Evolutionary conservation across 1,140 invertebrate species (phyloP).

Genomic region (Bombus waltoni): DNA sequence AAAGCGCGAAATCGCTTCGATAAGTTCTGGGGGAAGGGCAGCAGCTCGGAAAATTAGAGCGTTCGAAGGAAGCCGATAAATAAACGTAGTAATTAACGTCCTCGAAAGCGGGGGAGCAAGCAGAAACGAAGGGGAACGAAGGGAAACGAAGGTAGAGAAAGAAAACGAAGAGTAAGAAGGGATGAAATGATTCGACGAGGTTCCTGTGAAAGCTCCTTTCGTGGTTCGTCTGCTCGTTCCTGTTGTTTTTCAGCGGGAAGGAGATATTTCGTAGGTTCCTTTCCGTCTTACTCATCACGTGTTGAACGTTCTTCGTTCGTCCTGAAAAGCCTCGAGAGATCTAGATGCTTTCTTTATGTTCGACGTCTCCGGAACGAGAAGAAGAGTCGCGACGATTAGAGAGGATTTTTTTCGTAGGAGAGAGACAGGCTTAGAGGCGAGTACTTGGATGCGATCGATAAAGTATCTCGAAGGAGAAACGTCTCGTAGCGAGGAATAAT

Average conservation of each 20-base stretch:
- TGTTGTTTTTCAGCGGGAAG: conserved; percentile 9
- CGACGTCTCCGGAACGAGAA: background rate
- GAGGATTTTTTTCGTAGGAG: background rate
- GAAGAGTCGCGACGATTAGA: background rate
- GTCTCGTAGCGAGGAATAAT: background rate
- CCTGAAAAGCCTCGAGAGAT: background rate
- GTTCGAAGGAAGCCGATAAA: conserved; percentile 13
- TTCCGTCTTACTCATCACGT: conserved; percentile 33
- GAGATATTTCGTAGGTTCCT: conserved; percentile 23
- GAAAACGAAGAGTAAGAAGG: background rate
- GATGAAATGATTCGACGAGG: conserved; percentile 22
- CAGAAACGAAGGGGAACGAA: background rate
- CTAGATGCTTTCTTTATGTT: background rate
- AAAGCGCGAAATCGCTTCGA: conserved; percentile 92
- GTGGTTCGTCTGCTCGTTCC: conserved; percentile 29
- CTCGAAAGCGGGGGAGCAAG: conserved; percentile 20
- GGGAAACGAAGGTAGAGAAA: background rate
- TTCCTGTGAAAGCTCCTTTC: conserved; percentile 56
- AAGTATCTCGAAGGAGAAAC: background rate
- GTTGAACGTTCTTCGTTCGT: conserved; percentile 2
- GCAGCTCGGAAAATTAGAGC: conserved; percentile 76
- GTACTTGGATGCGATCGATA: background rate
- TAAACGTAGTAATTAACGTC: conserved; percentile 8
- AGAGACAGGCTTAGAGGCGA: background rate
- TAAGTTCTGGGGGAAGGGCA: conserved; percentile 90